Evolutionary conservation across 53 echinoderm and acorn worm genomes (phyloP).

Genomic region (Echinarachnius parma): DNA sequence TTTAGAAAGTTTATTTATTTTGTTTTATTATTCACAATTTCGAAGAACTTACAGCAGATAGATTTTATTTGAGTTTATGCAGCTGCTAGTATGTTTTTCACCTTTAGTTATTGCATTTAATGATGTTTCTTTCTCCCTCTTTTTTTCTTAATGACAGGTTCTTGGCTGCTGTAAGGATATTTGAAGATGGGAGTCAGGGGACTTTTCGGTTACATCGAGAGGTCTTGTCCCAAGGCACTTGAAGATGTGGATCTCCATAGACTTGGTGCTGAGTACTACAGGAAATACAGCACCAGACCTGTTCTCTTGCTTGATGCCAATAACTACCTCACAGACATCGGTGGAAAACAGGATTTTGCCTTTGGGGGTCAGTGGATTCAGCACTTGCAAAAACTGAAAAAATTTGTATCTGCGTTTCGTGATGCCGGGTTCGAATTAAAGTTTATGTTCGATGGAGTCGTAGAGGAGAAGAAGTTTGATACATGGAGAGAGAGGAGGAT

Average conservation of each 20-base stretch:
- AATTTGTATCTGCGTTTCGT: constrained; percentile 46
- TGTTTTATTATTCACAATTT: too few relatives aligned
- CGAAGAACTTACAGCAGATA: too few relatives aligned
- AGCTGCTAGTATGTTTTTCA: too few relatives aligned
- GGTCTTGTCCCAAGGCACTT: constrained; percentile 42
- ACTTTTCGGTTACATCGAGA: constrained; percentile 44
- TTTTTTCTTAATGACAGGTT: too few relatives aligned
- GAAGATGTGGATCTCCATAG: constrained; percentile 45
- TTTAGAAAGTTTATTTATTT: too few relatives aligned
- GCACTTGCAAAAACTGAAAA: constrained; percentile 15
- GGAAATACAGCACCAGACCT: constrained; percentile 27
- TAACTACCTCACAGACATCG: constrained; percentile 39
- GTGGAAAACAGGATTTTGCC: constrained; percentile 37
- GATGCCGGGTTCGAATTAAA: constrained; percentile 44
- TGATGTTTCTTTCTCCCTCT: too few relatives aligned
- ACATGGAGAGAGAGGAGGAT: constrained; percentile 57
- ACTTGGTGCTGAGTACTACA: constrained; percentile 37
- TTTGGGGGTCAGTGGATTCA: constrained; percentile 70
- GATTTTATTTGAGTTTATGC: too few relatives aligned
- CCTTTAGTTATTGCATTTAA: too few relatives aligned
- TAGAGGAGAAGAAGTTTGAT: constrained; percentile 51
- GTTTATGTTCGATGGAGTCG: constrained; percentile 64
- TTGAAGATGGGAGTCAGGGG: constrained; percentile 66
- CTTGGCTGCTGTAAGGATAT: too few relatives aligned
- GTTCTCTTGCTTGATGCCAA: constrained; percentile 67